Percentiles rank a stretch among this genome's conserved stretches.
phyloP scores from a whole-genome alignment of 2,797 vertebrate genomes.

The Anabacerthia variegaticeps region DNA sequence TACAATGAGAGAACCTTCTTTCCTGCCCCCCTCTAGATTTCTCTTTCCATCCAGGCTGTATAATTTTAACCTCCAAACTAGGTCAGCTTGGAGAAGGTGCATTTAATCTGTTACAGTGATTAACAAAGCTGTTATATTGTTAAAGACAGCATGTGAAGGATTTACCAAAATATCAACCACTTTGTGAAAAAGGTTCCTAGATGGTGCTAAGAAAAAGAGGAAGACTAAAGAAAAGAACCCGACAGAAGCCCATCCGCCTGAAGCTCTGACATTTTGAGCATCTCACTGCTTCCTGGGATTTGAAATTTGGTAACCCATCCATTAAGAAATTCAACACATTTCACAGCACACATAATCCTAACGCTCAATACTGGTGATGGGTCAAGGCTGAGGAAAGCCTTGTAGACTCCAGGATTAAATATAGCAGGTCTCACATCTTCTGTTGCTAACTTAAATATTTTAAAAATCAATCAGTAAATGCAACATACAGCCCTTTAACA shows the following conservation, averaged over 20 bases:
- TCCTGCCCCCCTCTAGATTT: neutral
- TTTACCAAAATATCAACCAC: constrained; percentile 49
- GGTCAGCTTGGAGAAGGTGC: constrained; percentile 43
- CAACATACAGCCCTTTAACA: neutral
- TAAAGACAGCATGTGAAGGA: constrained; percentile 8
- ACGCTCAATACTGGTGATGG: neutral
- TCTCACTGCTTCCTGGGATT: neutral
- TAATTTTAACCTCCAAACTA: constrained; percentile 60
- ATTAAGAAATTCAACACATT: constrained; percentile 19
- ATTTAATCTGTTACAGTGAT: constrained; percentile 57
- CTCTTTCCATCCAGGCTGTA: neutral
- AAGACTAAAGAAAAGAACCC: neutral
- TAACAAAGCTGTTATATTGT: constrained; percentile 46
- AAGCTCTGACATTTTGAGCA: constrained; percentile 25
- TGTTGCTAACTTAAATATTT: neutral
- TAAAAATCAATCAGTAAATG: neutral
- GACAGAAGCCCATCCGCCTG: neutral
- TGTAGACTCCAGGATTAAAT: neutral
- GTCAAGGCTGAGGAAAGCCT: neutral
- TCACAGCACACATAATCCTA: neutral
- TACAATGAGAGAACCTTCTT: neutral
- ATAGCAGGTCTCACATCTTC: neutral
- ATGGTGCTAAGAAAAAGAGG: constrained; percentile 30
- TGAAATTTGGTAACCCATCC: neutral
- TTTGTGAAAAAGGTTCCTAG: constrained; percentile 26